Evolutionary conservation across 2,797 vertebrate genomes (phyloP).

Genomic region (Tangara arthus): DNA sequence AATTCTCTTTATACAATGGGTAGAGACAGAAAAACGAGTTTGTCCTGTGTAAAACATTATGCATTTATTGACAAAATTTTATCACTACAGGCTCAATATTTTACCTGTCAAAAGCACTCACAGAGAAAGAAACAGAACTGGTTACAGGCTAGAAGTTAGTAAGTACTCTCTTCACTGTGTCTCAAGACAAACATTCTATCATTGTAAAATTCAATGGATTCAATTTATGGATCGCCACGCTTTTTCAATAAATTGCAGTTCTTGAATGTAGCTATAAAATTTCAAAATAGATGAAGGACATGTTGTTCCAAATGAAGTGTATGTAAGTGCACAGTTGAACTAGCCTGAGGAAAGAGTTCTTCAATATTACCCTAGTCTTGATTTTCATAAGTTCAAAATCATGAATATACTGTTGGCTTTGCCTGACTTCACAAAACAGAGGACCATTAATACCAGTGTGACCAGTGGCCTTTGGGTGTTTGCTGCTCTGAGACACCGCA

Average conservation of each 20-base stretch:
- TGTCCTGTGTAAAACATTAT: background rate
- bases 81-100: background rate
- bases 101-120: background rate
- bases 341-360: background rate
- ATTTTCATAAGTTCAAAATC: background rate
- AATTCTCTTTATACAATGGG: background rate
- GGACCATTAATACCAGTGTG: background rate
- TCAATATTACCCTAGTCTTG: background rate
- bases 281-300: background rate
- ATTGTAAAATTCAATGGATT: background rate
- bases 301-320: background rate
- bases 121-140: background rate
- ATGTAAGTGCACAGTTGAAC: background rate
- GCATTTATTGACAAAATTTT: background rate
- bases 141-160: background rate
- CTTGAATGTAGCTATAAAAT: background rate
- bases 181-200: background rate
- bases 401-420: background rate
- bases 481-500: background rate
- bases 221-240: background rate
- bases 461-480: too few relatives aligned
- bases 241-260: background rate
- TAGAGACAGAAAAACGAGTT: background rate
- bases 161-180: background rate
- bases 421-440: background rate